Conservation (phyloP, 1,140 invertebrate genomes). For the Drosophila arizonae region DNA sequence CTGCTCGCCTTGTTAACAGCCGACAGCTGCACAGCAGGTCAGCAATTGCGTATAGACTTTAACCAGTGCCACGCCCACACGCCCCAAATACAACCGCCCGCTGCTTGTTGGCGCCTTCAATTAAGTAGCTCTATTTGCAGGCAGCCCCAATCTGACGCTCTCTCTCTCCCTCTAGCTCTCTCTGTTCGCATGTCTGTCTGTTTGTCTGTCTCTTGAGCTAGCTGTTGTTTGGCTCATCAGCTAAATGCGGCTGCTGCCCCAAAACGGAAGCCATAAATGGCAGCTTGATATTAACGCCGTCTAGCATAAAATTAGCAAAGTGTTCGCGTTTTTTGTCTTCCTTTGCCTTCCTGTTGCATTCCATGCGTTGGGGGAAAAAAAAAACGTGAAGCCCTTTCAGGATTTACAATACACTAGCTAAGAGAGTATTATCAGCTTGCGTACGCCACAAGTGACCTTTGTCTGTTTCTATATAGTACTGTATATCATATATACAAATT, state of each 20-base stretch:
- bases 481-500: no score
- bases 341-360: slow-evolving; percentile 4
- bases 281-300: slow-evolving; percentile 73
- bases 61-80: slow-evolving; percentile 25
- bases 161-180: not conserved
- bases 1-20: slow-evolving; percentile 23
- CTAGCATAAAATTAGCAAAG: slow-evolving; percentile 66
- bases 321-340: slow-evolving; percentile 10
- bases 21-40: slow-evolving; percentile 36
- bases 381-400: not conserved
- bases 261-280: slow-evolving; percentile 75
- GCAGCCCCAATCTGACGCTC: not conserved
- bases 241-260: not conserved
- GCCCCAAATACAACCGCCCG: slow-evolving; percentile 13
- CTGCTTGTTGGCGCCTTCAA: slow-evolving; percentile 68
- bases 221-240: not conserved
- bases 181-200: not conserved
- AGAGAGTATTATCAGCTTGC: not conserved
- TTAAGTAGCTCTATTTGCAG: slow-evolving; percentile 44
- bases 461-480: no score
- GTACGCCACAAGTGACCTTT: no score
- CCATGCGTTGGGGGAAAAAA: not conserved
- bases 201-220: not conserved
- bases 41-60: slow-evolving; percentile 10
- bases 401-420: not conserved